These are phyloP conservation scores for Lamellibrachia luymesi DNA, from an alignment of 1,140 invertebrate species.

Conservation along the genomic window DNA sequence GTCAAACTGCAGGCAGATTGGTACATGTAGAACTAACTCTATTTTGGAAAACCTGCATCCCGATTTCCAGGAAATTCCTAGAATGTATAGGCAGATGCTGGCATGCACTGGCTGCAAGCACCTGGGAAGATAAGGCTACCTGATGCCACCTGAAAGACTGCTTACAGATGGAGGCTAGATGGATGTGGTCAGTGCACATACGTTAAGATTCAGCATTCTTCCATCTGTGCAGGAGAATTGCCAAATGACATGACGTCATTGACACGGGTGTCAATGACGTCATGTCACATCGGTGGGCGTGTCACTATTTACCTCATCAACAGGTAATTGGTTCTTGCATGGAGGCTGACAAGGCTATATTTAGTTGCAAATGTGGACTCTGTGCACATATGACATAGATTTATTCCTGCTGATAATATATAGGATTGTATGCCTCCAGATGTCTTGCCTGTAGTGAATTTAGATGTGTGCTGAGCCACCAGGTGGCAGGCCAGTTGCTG, in stretches of 20 bases:
- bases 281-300: background rate
- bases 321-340: background rate
- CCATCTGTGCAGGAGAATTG: background rate
- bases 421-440: background rate
- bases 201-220: background rate
- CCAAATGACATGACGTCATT: background rate
- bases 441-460: background rate
- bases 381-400: background rate
- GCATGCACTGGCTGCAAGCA: too few relatives aligned
- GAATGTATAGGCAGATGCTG: background rate
- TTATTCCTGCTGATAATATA: background rate
- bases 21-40: background rate
- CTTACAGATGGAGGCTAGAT: background rate
- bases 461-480: background rate
- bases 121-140: background rate
- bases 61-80: background rate
- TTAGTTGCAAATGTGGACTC: background rate
- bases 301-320: background rate
- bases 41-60: background rate
- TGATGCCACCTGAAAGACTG: background rate
- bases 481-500: background rate
- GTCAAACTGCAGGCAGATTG: background rate
- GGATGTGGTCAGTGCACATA: background rate
- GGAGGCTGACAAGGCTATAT: background rate
- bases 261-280: too few relatives aligned